A percentile compares a stretch with the other conserved stretches of the same genome.
Conservation (phyloP, 37 sponge, comb jelly and placozoan species). For the Ephydatia muelleri region DNA sequence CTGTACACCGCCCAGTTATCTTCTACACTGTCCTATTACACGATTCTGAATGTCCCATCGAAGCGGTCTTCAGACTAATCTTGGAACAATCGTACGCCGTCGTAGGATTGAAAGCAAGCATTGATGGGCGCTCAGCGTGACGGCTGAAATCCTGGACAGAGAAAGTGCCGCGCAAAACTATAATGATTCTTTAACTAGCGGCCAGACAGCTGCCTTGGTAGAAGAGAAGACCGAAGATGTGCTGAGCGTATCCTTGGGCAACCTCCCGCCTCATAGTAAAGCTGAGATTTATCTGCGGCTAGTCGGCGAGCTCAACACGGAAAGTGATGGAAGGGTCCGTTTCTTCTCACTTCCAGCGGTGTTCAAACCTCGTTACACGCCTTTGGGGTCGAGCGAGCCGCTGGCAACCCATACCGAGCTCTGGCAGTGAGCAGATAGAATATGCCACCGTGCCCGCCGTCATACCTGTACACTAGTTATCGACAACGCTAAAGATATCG, state of each 20-base stretch:
- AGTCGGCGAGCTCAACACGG: constrained; percentile 56
- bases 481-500: constrained; percentile 13
- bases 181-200: constrained; percentile 65
- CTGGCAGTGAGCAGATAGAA: not conserved
- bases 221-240: constrained; percentile 69
- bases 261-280: constrained; percentile 59
- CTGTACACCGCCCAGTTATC: constrained; percentile 36
- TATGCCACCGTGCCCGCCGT: constrained; percentile 30
- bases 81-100: constrained; percentile 62
- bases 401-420: not conserved
- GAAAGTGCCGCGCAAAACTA: constrained; percentile 53
- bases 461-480: constrained; percentile 35
- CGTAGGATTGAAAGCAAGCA: constrained; percentile 49
- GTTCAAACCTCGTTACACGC: constrained; percentile 70
- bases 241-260: constrained; percentile 61
- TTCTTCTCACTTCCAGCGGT: constrained; percentile 65
- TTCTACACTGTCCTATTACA: constrained; percentile 40
- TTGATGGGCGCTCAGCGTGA: constrained; percentile 59
- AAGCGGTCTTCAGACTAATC: constrained; percentile 53
- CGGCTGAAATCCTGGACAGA: constrained; percentile 63
- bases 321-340: constrained; percentile 50
- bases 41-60: constrained; percentile 43
- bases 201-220: constrained; percentile 46
- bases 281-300: constrained; percentile 49
- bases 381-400: constrained; percentile 24